Percentiles rank a stretch among this genome's conserved stretches.
Evolutionary conservation across 2,113 vertebrate genomes (phyloP).

Genomic region (Delphinapterus leucas): DNA sequence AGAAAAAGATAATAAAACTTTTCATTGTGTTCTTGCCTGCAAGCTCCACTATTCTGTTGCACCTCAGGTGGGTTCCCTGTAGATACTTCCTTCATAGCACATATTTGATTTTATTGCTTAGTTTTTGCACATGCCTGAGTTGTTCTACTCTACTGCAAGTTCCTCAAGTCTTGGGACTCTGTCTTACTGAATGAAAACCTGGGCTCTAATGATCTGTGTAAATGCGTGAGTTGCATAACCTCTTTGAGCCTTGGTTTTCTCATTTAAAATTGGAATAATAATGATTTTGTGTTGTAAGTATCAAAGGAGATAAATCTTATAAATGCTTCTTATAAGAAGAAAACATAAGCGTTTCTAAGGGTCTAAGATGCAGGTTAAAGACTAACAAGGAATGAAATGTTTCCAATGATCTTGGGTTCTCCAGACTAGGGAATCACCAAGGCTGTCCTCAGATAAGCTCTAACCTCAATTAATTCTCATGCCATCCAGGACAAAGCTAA

Average conservation of each 20-base stretch:
- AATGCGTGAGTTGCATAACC: too few relatives aligned
- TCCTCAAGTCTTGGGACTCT: neutral
- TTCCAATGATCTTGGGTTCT: neutral
- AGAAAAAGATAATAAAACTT: neutral
- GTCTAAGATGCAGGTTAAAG: neutral
- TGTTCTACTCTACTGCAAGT: neutral
- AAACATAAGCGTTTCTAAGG: neutral
- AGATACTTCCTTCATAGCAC: neutral
- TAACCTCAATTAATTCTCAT: neutral
- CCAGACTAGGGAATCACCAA: neutral
- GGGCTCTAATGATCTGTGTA: neutral
- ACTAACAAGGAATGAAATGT: neutral
- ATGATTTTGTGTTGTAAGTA: neutral
- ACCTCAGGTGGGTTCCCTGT: neutral
- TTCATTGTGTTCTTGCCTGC: fast-evolving
- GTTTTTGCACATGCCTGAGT: neutral
- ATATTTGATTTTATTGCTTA: neutral
- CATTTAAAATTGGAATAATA: neutral
- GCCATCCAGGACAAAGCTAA: neutral
- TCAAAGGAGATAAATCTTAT: neutral
- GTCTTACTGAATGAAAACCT: neutral
- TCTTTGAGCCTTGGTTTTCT: neutral
- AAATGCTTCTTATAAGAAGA: neutral
- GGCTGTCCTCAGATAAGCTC: neutral
- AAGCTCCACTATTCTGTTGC: neutral